Evolutionary conservation across 2,113 vertebrate species (phyloP).

Genomic region (Sitta europaea): DNA sequence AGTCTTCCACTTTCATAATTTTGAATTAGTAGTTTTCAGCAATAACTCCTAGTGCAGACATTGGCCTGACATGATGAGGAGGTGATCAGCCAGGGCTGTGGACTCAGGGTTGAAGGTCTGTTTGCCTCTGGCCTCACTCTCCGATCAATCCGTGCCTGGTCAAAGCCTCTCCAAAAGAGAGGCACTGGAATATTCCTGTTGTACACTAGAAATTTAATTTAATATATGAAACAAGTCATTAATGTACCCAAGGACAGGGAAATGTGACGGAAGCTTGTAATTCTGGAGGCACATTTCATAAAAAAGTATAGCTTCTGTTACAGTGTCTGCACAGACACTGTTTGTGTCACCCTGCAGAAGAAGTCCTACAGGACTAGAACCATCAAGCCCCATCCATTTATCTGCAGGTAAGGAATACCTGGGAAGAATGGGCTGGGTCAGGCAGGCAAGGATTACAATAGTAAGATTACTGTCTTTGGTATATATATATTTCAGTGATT

Average conservation of each 20-base stretch:
- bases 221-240: not conserved
- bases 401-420: not conserved
- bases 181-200: not conserved
- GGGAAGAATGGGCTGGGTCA: not conserved
- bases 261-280: not conserved
- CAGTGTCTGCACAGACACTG: not conserved
- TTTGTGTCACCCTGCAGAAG: not conserved
- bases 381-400: not conserved
- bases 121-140: not conserved
- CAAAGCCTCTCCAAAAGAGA: not conserved
- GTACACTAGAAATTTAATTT: not conserved
- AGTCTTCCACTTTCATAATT: not conserved
- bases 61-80: rapidly evolving
- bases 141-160: not conserved
- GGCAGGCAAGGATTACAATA: not conserved
- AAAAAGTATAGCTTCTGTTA: not conserved
- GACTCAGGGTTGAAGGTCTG: not conserved
- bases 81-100: rapidly evolving
- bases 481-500: not conserved
- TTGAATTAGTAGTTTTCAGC: not conserved
- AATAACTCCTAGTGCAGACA: not conserved
- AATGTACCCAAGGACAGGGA: not conserved
- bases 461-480: not conserved
- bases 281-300: not conserved
- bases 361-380: not conserved